A percentile compares a stretch with the other conserved stretches of the same genome.
phyloP scores from a whole-genome alignment of 2,797 vertebrate genomes.

The Enteromius thamalakanensis region DNA sequence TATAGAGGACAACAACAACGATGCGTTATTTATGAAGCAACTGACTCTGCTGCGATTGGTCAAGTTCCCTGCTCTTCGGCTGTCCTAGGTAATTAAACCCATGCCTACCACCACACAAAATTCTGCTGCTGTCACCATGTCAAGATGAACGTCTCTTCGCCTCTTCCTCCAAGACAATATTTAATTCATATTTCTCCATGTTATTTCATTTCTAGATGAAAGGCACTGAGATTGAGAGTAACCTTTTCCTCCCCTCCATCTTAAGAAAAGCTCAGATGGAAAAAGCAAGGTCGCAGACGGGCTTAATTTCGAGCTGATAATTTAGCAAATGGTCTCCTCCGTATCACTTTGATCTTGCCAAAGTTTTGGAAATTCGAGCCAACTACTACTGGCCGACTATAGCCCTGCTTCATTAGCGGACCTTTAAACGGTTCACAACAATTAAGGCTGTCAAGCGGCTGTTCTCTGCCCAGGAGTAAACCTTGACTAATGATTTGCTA shows the following conservation, averaged over 20 bases:
- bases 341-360: slow-evolving; percentile 81
- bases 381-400: slow-evolving; percentile 74
- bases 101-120: not conserved
- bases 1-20: not conserved
- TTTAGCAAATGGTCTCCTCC: slow-evolving; percentile 78
- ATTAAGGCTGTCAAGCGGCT: slow-evolving; percentile 84
- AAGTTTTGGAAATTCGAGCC: slow-evolving; percentile 83
- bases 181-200: slow-evolving; percentile 64
- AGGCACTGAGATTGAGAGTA: slow-evolving; percentile 62
- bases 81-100: not conserved
- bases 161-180: slow-evolving; percentile 63
- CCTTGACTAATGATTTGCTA: slow-evolving; percentile 89
- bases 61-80: not conserved
- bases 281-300: slow-evolving; percentile 70
- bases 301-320: slow-evolving; percentile 77
- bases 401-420: slow-evolving; percentile 87
- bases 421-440: slow-evolving; percentile 86
- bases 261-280: slow-evolving; percentile 63
- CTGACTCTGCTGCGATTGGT: not conserved
- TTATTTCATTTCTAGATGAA: slow-evolving; percentile 76
- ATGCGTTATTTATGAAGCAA: slow-evolving; percentile 15
- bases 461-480: slow-evolving; percentile 71
- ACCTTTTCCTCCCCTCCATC: slow-evolving; percentile 36
- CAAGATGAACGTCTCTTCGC: not conserved
- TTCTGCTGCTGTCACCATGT: slow-evolving; percentile 13